Conservation (phyloP, 2,888 invertebrate species). For the Mythimna lalbum region DNA sequence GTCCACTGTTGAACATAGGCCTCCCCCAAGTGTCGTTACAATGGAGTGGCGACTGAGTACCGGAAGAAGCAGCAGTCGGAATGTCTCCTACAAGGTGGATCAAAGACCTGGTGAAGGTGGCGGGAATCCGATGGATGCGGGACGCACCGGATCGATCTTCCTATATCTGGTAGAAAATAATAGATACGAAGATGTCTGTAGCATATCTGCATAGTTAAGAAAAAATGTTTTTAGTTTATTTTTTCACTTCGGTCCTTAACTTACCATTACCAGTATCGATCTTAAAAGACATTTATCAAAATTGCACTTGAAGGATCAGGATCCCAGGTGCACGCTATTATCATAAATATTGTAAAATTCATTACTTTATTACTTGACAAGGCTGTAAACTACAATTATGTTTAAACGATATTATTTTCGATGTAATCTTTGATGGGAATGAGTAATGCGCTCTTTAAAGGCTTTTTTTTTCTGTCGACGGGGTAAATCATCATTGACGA, state of each 20-base stretch:
- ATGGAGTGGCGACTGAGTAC: too few relatives aligned
- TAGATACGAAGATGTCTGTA: neutral
- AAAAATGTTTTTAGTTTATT: neutral
- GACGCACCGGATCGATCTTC: too few relatives aligned
- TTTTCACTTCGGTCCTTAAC: neutral
- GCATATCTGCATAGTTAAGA: neutral
- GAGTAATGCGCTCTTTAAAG: too few relatives aligned
- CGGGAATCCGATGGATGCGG: too few relatives aligned
- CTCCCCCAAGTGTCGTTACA: too few relatives aligned
- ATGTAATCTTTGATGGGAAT: constrained; percentile 38
- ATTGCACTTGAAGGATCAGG: constrained; percentile 15
- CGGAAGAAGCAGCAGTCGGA: too few relatives aligned
- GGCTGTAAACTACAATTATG: constrained; percentile 55
- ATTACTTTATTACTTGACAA: constrained; percentile 60
- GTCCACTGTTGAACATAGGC: too few relatives aligned
- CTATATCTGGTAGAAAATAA: neutral
- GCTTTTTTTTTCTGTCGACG: too few relatives aligned
- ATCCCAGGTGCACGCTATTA: constrained; percentile 29
- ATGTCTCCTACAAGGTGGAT: too few relatives aligned
- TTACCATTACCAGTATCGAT: neutral
- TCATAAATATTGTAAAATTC: constrained; percentile 52
- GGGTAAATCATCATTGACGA: too few relatives aligned
- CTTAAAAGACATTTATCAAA: constrained; percentile 47
- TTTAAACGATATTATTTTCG: constrained; percentile 35
- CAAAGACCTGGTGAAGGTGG: too few relatives aligned